Conservation (phyloP, 2,113 vertebrate genomes). For the Ranitomeya variabilis region DNA sequence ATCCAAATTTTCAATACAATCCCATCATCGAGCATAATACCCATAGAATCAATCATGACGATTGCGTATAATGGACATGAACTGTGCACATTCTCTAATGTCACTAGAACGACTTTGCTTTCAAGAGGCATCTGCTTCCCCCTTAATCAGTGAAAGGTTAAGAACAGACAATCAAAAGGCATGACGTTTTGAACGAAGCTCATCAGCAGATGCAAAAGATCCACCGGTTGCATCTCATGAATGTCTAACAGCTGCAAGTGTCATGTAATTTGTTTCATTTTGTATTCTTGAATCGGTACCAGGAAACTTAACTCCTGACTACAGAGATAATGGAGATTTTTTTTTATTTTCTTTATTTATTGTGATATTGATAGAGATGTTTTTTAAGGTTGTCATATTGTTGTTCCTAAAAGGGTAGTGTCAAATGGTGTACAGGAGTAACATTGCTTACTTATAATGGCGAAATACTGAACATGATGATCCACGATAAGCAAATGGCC, state of each 20-base stretch:
- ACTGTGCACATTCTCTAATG: not conserved
- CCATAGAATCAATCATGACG: not conserved
- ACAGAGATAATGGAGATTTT: not conserved
- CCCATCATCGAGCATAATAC: not conserved
- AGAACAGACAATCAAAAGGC: slow-evolving; percentile 44
- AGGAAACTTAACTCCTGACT: slow-evolving; percentile 18
- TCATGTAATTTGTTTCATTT: slow-evolving; percentile 43
- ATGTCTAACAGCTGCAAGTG: slow-evolving; percentile 37
- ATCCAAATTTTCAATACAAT: not conserved
- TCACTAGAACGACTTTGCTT: slow-evolving; percentile 18
- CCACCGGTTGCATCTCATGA: slow-evolving; percentile 42
- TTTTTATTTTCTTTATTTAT: not conserved
- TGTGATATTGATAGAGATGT: not conserved
- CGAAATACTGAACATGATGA: not conserved
- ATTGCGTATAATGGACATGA: slow-evolving; percentile 24
- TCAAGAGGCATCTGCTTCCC: slow-evolving; percentile 29
- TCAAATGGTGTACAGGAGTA: not conserved
- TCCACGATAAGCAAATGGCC: not conserved
- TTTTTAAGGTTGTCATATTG: not conserved
- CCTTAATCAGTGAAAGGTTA: slow-evolving; percentile 44
- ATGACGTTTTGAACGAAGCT: slow-evolving; percentile 17
- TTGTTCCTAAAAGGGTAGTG: not conserved
- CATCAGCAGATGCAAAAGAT: slow-evolving; percentile 46
- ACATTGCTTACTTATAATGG: not conserved
- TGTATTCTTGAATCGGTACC: not conserved